Conservation (phyloP, 2,888 invertebrate species). For the Tolmerus cingulatus region DNA sequence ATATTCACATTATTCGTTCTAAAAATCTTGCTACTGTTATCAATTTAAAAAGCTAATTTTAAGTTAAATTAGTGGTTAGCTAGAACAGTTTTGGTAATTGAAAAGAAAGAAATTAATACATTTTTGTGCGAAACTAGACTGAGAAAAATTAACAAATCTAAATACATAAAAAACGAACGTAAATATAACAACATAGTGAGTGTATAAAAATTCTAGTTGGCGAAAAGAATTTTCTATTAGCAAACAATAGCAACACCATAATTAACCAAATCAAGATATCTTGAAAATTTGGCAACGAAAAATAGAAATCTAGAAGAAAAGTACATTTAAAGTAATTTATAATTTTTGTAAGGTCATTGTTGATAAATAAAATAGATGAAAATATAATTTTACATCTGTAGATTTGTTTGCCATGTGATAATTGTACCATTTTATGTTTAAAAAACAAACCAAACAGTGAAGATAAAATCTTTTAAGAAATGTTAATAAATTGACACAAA, state of each 20-base stretch:
- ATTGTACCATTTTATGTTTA: neutral
- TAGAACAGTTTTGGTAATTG: too few species aligned
- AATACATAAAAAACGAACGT: neutral
- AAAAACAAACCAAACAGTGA: neutral
- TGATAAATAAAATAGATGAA: neutral
- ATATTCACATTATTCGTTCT: too few species aligned
- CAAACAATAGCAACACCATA: neutral
- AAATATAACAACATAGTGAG: neutral
- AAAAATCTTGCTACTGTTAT: neutral
- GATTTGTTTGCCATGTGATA: constrained; percentile 12
- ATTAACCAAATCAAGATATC: neutral
- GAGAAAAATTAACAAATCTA: neutral
- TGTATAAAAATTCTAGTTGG: neutral
- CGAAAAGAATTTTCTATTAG: neutral
- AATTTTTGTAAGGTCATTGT: neutral
- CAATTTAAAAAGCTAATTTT: neutral
- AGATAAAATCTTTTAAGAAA: neutral
- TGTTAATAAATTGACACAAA: neutral
- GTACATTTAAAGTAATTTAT: neutral
- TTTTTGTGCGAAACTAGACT: neutral
- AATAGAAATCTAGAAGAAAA: neutral
- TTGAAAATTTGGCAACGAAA: constrained; percentile 23
- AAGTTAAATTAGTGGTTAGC: neutral
- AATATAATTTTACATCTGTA: neutral
- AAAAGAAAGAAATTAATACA: neutral